These are phyloP conservation scores for Urocynchramus pylzowi DNA, from an alignment of 2,113 vertebrate genomes.

Conservation along the genomic window DNA sequence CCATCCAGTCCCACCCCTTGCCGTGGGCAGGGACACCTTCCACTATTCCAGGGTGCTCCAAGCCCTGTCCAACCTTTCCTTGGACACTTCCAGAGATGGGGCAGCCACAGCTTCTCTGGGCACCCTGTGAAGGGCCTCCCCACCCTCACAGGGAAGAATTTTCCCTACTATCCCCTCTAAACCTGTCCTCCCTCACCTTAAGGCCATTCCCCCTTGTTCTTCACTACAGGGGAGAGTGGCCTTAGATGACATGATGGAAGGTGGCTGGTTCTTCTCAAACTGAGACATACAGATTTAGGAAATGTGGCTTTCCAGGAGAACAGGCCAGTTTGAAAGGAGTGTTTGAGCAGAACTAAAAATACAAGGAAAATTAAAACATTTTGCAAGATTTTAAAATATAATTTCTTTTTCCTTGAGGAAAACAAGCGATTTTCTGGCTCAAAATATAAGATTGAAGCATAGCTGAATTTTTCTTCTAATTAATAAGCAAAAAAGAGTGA, in stretches of 20 bases:
- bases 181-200: no score
- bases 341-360: neutral
- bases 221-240: neutral
- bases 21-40: neutral
- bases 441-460: neutral
- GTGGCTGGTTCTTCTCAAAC: neutral
- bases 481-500: neutral
- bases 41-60: accelerated
- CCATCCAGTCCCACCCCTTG: neutral
- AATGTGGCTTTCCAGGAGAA: neutral
- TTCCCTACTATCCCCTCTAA: neutral
- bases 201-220: neutral
- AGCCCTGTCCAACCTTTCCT: accelerated
- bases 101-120: neutral
- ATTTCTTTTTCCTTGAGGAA: neutral
- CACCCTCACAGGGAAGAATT: neutral
- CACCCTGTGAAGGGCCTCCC: accelerated
- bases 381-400: neutral
- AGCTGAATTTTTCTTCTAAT: neutral
- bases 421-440: neutral
- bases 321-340: neutral
- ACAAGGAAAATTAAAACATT: neutral
- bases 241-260: neutral
- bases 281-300: neutral
- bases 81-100: accelerated